Evolutionary conservation across 1,140 invertebrate species (phyloP).

Genomic region (Chionoecetes opilio): DNA sequence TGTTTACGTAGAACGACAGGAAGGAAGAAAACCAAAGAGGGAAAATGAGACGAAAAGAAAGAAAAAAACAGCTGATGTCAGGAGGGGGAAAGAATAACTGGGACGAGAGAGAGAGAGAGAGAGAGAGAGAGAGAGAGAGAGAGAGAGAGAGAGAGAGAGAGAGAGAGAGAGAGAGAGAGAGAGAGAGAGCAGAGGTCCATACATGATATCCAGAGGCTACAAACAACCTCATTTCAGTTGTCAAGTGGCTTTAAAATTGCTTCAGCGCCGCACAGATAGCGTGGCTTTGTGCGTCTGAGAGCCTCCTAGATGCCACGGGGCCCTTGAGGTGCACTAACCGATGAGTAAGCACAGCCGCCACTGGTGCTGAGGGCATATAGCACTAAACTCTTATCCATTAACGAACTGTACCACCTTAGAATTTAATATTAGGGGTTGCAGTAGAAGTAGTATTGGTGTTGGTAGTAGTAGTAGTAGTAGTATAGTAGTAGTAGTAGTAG

Average conservation of each 20-base stretch:
- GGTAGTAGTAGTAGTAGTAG: neutral
- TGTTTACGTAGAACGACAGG: neutral
- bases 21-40: neutral
- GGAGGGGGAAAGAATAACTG: neutral
- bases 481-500: neutral
- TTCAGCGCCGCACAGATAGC: neutral
- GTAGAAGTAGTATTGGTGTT: neutral
- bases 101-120: neutral
- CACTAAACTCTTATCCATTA: neutral
- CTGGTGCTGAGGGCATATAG: neutral
- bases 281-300: neutral
- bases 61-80: too few species aligned
- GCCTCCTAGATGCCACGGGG: neutral
- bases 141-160: neutral
- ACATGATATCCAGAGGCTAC: neutral
- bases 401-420: neutral
- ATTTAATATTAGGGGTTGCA: neutral
- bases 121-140: too few species aligned
- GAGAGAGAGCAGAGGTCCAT: neutral
- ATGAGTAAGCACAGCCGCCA: neutral
- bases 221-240: neutral
- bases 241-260: neutral
- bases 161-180: neutral
- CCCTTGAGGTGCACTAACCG: neutral
- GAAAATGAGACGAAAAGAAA: neutral